A percentile compares a stretch with the other conserved stretches of the same genome.
Evolutionary conservation across 2,113 vertebrate genomes (phyloP).

Genomic region (Zingel zingel): DNA sequence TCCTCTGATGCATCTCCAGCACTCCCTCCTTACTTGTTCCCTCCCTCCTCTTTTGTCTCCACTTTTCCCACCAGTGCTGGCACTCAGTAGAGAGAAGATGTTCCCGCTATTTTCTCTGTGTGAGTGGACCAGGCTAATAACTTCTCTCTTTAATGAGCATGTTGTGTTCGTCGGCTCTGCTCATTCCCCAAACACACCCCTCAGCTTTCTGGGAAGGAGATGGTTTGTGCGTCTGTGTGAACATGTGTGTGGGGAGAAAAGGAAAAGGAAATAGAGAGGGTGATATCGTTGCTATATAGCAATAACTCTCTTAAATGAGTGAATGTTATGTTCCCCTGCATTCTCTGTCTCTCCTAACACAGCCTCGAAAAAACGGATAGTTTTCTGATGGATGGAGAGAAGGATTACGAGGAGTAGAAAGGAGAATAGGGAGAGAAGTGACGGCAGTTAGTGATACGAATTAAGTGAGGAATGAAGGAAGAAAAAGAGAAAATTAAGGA

Average conservation of each 20-base stretch:
- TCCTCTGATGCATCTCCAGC: slow-evolving; percentile 45
- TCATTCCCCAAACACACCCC: slow-evolving; percentile 46
- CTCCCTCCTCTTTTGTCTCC: slow-evolving; percentile 41
- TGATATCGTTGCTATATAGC: slow-evolving; percentile 51
- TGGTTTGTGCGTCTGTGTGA: not conserved
- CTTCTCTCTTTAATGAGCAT: slow-evolving; percentile 73
- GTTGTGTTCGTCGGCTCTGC: slow-evolving; percentile 50
- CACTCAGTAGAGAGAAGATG: slow-evolving; percentile 38
- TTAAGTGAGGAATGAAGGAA: not conserved
- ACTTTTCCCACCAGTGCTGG: slow-evolving; percentile 36
- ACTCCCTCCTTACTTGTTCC: slow-evolving; percentile 21
- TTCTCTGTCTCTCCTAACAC: slow-evolving; percentile 34
- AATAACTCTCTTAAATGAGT: slow-evolving; percentile 62
- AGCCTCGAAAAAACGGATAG: slow-evolving; percentile 20
- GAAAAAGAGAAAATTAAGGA: not conserved
- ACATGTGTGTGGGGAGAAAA: not conserved
- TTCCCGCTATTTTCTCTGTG: slow-evolving; percentile 46
- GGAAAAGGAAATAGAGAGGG: slow-evolving; percentile 18
- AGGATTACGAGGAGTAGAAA: not conserved
- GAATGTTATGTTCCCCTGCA: slow-evolving; percentile 43
- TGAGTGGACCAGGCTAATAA: slow-evolving; percentile 57
- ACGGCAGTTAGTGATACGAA: slow-evolving; percentile 16
- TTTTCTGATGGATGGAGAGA: slow-evolving; percentile 18
- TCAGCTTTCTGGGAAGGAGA: slow-evolving; percentile 39
- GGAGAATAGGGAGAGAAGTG: not conserved